Percentiles rank a stretch among this genome's conserved stretches.
phyloP scores from a whole-genome alignment of 2,113 vertebrate genomes.

The Echinops telfairi region DNA sequence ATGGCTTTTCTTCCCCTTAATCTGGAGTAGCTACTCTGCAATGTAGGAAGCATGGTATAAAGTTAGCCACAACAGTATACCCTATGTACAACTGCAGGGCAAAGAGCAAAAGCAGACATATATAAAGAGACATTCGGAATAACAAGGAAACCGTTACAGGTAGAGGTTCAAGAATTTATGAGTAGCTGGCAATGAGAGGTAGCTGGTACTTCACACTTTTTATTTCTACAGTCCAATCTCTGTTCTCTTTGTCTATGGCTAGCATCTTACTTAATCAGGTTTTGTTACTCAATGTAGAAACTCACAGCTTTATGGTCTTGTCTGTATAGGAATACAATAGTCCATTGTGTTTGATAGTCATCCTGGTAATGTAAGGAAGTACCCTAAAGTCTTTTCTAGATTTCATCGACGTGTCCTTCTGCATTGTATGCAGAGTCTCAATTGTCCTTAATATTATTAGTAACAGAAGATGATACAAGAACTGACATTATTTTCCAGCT shows the following conservation, averaged over 20 bases:
- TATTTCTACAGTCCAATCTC: neutral
- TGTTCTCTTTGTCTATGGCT: neutral
- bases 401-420: neutral
- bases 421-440: neutral
- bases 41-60: neutral
- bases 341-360: neutral
- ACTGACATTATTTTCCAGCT: neutral
- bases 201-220: neutral
- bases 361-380: neutral
- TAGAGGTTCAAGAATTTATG: neutral
- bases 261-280: neutral
- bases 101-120: neutral
- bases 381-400: too few species aligned
- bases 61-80: neutral
- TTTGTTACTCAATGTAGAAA: neutral
- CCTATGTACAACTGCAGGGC: too few species aligned
- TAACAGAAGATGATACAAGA: neutral
- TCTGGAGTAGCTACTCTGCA: neutral
- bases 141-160: neutral
- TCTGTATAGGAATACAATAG: too few species aligned
- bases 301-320: neutral
- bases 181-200: neutral
- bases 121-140: neutral
- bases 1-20: neutral
- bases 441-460: neutral